Evolutionary conservation across 2,113 vertebrate genomes (phyloP), one percentile per base, ranked within the genome.

Genomic region (Cyprinodon variegatus): DNA sequence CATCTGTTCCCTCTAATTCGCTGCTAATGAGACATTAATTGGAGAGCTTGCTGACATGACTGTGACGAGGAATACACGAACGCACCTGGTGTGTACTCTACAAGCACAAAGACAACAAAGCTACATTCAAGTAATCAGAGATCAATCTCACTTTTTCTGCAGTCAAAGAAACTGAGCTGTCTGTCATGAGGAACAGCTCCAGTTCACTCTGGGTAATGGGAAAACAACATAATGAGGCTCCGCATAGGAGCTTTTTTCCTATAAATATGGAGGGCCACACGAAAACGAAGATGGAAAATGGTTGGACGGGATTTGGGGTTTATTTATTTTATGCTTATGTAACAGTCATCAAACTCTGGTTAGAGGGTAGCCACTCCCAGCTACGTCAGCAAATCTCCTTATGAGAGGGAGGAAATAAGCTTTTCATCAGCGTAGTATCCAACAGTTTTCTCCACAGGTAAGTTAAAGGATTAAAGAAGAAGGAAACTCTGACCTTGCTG

Each of bases 21-120:
- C 82, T 59, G 0, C 83, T 90, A 90, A 91, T 36, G 68, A 91
- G 88, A 85, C 84, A 83, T 86, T 88, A 88, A 91, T 89, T 92
- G 84, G 86, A 80, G 70, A 72, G 79, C 88, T 89, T 91, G 77
- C 86, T 84, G 81, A 90, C 89, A 84, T 48, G 72, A 80, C 75
- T 86, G 84, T 88, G 83, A 82, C 76, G 75, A 69, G 50, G 67
- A 83, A 78, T 46, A 68, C 76, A 53, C 62, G 53, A 70, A 65
- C 72, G 79, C 76, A 74, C 17, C 65, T 74, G 61, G 63, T 41
- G 22, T 36, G 68, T 71, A 67, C 12, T 17, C 40, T 37, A 40
- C 43, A 79, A 48, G 64, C 67, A 64, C 64, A 81, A 75, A 83
- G 76, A 74, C 50, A 57, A 57, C 50, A 85, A 84, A 85, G 70